Conservation (phyloP, 1,140 invertebrate genomes). For the Euura saliciscinereae region DNA sequence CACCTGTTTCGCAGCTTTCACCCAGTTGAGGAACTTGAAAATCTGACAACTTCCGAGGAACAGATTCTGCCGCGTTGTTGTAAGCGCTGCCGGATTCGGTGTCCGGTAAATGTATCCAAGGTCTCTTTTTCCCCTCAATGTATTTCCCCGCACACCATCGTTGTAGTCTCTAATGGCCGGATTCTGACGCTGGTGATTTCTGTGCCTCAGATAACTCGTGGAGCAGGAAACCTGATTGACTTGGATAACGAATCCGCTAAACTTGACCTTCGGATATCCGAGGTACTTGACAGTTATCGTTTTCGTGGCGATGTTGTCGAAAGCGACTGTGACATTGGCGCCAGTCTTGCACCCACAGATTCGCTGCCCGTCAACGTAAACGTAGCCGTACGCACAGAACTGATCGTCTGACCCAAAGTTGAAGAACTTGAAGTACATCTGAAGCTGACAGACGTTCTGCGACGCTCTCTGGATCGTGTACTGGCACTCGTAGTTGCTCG, state of each 20-base stretch:
- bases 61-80: neutral
- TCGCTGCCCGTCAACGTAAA: conserved; percentile 63
- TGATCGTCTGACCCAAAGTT: conserved; percentile 55
- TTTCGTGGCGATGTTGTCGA: conserved; percentile 28
- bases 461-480: conserved; percentile 59
- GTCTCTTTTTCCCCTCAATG: conserved; percentile 30
- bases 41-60: conserved; percentile 31
- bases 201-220: neutral
- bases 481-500: conserved; percentile 47
- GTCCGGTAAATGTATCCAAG: conserved; percentile 38
- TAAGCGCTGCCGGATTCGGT: neutral
- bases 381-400: conserved; percentile 56
- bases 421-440: conserved; percentile 64
- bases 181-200: neutral
- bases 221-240: conserved; percentile 61
- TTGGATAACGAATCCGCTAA: conserved; percentile 63
- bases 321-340: conserved; percentile 45
- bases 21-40: conserved; percentile 43
- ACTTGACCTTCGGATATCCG: conserved; percentile 37
- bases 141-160: neutral
- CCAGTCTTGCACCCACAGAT: conserved; percentile 65
- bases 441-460: conserved; percentile 56
- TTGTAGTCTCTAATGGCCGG: neutral
- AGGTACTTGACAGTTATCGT: conserved; percentile 31
- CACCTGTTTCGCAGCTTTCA: conserved; percentile 39